Evolutionary conservation across 37 sponge, comb jelly and placozoan genomes (phyloP), one percentile per base, ranked within the genome.

Genomic region (Sycon ciliatum): DNA sequence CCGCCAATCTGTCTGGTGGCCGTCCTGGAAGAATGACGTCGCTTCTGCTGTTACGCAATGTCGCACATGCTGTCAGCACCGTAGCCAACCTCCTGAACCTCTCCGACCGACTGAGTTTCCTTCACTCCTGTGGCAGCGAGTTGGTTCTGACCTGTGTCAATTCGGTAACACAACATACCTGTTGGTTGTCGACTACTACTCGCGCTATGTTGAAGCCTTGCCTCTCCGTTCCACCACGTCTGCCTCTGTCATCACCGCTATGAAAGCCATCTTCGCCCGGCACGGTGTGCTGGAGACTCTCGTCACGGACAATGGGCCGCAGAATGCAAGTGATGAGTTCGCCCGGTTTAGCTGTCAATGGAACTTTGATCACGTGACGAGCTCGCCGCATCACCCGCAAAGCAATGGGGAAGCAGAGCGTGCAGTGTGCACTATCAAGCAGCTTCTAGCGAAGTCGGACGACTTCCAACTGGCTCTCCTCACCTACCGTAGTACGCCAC

Each of bases 361-460:
- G 32, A 1, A 62, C 2, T 85, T 77, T 32, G n/a, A 38, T 3
- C 82, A 85, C 56, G 34, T 46, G 7, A 81, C 79, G 4, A 77
- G 75, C 53, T 73, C 82, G 30, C 86, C 81, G 0, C 68, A 69
- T 20, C 46, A 68, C 33, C 78, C 86, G 7, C 81, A 80, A 67
- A 52, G 74, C 23, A 85, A 85, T 60, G 86, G 86, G 13, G 81
- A 85, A 56, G 86, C 81, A 31, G 86, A 85, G 65, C 23, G 81
- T 40, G 81, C 78, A 54, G 80, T 84, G 27, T 3, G 46, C 20
- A 80, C n/a, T n/a, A 61, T 80, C 38, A 84, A 84, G 68, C 52
- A 32, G 27, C 62, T 84, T 11, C 72, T 79, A 26, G 75, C 64
- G 55, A 84, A 80, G 53, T 34, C 23, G 3, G 65, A 38, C 11